phyloP scores from a whole-genome alignment of 2,888 invertebrate species.

The Tenodera sinensis region DNA sequence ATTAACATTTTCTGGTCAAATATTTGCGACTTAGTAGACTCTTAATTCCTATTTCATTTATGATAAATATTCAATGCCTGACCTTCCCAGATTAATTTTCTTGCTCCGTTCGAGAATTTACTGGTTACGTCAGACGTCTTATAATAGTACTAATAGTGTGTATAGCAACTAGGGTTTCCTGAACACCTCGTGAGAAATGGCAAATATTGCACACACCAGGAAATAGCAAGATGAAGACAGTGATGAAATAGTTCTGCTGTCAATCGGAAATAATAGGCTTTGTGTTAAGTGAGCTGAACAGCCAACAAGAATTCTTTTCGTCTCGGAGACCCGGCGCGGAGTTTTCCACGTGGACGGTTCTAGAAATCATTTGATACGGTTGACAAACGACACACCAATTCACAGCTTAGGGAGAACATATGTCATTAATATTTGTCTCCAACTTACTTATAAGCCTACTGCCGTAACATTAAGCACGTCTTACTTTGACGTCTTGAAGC shows the following conservation, averaged over 20 bases:
- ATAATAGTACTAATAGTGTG: no score
- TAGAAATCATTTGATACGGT: slow-evolving; percentile 46
- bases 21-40: no score
- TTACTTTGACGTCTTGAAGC: not conserved
- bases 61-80: no score
- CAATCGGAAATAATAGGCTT: not conserved
- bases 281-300: not conserved
- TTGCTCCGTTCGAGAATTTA: no score
- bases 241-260: not conserved
- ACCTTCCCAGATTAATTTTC: no score
- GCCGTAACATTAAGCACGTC: not conserved
- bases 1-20: no score
- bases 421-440: not conserved
- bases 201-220: not conserved
- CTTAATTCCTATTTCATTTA: no score
- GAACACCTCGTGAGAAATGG: not conserved
- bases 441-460: not conserved
- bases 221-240: not conserved
- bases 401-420: slow-evolving; percentile 19
- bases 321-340: not conserved
- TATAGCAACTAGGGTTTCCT: no score
- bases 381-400: slow-evolving; percentile 43
- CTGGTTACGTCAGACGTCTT: no score
- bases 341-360: slow-evolving; percentile 23
- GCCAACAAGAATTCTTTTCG: not conserved